Percentiles rank a stretch among this genome's conserved stretches.
phyloP scores from a whole-genome alignment of 2,113 vertebrate species.

The Tenrec ecaudatus region DNA sequence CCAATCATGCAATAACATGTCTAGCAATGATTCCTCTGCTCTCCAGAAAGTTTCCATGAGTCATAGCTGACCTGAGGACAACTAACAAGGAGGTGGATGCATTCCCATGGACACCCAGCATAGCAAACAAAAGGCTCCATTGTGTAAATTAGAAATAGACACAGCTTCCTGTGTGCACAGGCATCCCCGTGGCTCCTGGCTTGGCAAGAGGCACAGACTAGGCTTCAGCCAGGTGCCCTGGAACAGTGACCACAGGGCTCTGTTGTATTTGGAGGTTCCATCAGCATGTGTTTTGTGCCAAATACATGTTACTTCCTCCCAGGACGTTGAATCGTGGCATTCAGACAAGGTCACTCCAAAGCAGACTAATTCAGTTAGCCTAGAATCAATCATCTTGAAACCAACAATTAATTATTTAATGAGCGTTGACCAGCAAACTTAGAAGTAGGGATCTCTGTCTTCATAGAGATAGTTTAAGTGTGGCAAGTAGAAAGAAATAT shows the following conservation, averaged over 20 bases:
- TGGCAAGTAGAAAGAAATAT: not conserved
- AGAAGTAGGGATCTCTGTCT: not conserved
- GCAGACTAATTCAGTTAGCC: not conserved
- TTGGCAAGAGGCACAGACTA: not conserved
- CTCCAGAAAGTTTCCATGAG: not conserved
- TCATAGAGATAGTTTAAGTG: not conserved
- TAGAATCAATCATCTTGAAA: conserved; percentile 18
- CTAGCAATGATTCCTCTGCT: not conserved
- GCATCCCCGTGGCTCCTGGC: rapidly evolving
- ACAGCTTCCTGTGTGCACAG: not conserved
- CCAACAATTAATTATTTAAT: not conserved
- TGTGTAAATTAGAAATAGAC: not conserved
- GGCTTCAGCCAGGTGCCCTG: not conserved
- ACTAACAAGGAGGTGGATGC: not conserved
- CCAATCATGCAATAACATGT: not conserved
- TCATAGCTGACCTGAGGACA: not conserved
- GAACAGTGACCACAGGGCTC: not conserved
- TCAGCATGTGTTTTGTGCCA: conserved; percentile 6
- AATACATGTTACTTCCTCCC: conserved; percentile 10
- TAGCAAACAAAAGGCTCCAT: not conserved
- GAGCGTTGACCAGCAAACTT: not conserved
- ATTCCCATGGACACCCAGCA: not conserved
- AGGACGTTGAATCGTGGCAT: not conserved
- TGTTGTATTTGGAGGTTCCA: not conserved
- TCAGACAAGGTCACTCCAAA: not conserved